A percentile compares a stretch with the other conserved stretches of the same genome.
Conservation (phyloP, 2,888 invertebrate species). For the Acanthosepion pharaonis region DNA sequence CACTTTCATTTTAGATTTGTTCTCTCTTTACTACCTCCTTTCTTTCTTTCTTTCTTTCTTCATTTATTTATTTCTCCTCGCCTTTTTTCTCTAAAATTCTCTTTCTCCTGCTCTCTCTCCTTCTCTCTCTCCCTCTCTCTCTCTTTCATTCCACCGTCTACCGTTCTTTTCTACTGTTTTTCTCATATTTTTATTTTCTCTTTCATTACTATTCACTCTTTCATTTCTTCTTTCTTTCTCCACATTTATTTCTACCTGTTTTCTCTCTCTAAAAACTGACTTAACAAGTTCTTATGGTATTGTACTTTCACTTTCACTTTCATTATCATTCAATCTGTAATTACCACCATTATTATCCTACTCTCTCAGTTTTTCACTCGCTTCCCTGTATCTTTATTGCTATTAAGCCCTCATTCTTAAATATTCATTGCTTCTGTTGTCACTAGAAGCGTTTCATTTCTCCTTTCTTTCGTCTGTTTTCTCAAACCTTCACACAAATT, state of each 20-base stretch:
- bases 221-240: too few species aligned
- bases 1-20: too few species aligned
- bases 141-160: background rate
- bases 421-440: background rate
- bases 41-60: background rate
- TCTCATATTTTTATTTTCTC: too few species aligned
- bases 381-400: background rate
- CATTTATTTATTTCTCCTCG: background rate
- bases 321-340: background rate
- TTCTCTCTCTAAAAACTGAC: too few species aligned
- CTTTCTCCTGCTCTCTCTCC: background rate
- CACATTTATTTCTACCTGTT: too few species aligned
- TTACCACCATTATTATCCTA: background rate
- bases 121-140: background rate
- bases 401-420: background rate
- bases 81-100: background rate
- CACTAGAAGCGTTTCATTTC: background rate
- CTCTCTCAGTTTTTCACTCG: background rate
- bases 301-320: too few species aligned
- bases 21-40: background rate
- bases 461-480: background rate
- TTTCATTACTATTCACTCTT: background rate
- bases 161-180: too few species aligned
- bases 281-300: too few species aligned
- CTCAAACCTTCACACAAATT: background rate